Conservation (phyloP, 2,113 vertebrate species). For the Proteles cristata region DNA sequence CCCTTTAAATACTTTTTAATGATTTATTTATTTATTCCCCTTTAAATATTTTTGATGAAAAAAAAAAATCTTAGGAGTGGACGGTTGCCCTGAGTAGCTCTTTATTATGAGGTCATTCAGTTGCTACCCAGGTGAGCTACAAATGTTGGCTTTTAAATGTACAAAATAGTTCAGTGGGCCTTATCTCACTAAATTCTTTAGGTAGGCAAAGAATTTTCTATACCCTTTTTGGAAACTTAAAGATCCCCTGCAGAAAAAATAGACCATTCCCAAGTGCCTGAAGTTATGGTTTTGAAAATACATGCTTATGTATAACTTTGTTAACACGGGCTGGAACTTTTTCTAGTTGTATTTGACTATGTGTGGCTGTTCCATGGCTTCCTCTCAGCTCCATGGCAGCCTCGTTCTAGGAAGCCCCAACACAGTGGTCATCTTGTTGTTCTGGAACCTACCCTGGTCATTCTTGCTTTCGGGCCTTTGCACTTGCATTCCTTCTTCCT, state of each 20-base stretch:
- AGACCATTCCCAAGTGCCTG: constrained; percentile 25
- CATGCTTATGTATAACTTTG: background rate
- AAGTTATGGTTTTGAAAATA: constrained; percentile 64
- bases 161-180: constrained; percentile 12
- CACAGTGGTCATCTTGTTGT: background rate
- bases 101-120: constrained; percentile 59
- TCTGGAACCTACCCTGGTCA: background rate
- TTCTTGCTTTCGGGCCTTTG: background rate
- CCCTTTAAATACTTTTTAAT: constrained; percentile 45
- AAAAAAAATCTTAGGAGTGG: constrained; percentile 47
- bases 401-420: background rate
- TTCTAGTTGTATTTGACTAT: constrained; percentile 18
- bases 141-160: constrained; percentile 59
- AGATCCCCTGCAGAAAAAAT: constrained; percentile 45
- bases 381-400: background rate
- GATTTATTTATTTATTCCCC: background rate
- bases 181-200: constrained; percentile 59
- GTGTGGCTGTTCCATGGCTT: background rate
- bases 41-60: constrained; percentile 57
- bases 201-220: constrained; percentile 60
- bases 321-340: constrained; percentile 38
- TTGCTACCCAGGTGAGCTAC: constrained; percentile 43
- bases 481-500: background rate
- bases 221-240: constrained; percentile 55
- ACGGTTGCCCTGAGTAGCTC: constrained; percentile 24